Evolutionary conservation across 1,140 invertebrate species (phyloP).

Genomic region (Spodoptera litura): DNA sequence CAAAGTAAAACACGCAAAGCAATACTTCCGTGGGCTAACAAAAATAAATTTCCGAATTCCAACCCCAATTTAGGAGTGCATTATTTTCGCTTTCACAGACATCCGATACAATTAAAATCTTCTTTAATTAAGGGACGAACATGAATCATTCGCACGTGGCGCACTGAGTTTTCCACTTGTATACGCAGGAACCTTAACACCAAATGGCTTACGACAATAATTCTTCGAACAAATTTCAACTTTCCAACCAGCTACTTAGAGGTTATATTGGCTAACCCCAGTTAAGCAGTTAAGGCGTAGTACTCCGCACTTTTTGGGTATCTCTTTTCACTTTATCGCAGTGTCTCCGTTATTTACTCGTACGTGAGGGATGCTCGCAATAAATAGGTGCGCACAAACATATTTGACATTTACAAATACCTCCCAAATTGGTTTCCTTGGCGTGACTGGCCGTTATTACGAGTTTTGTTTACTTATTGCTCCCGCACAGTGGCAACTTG

Average conservation of each 20-base stretch:
- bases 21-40: constrained; percentile 76
- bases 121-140: constrained; percentile 86
- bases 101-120: constrained; percentile 87
- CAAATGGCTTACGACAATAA: constrained; percentile 59
- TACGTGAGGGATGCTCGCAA: constrained; percentile 82
- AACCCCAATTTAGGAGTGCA: constrained; percentile 85
- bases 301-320: constrained; percentile 65
- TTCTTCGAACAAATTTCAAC: constrained; percentile 60
- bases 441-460: constrained; percentile 78
- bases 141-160: constrained; percentile 87
- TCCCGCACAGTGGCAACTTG: constrained; percentile 56
- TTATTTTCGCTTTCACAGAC: constrained; percentile 86
- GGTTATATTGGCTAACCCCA: constrained; percentile 55
- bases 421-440: constrained; percentile 80
- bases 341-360: constrained; percentile 83
- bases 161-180: constrained; percentile 85
- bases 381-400: constrained; percentile 84
- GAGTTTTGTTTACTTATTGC: constrained; percentile 72
- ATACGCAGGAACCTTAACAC: constrained; percentile 68
- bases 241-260: constrained; percentile 57
- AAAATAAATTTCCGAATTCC: constrained; percentile 82
- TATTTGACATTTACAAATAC: constrained; percentile 84
- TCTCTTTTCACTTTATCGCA: constrained; percentile 84
- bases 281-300: constrained; percentile 62
- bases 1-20: constrained; percentile 75